Base-by-base conservation (phyloP, 2,888 invertebrate species). In the Cheiracanthium punctorium region DNA sequence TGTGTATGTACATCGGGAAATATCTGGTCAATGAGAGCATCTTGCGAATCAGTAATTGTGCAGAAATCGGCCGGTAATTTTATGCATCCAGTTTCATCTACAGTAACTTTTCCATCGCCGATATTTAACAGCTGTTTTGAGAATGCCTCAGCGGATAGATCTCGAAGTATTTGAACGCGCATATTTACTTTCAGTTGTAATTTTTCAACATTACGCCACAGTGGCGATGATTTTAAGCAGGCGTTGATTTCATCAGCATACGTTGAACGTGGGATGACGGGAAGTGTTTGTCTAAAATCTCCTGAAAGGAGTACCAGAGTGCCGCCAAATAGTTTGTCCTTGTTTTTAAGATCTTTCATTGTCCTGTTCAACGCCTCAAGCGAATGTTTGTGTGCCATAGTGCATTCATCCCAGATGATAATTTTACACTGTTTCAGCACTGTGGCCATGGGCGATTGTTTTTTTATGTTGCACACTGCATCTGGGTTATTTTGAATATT, bases 251-350 rank as follows among this genome's bases (percentile, higher is more conserved):
- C 81, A 67, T 89, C 89, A 41, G 77, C 75, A 32, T 28, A 37
- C 20, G 80, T 88, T 65, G 88, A 89, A 52, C 88, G 24, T 17
- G 86, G 73, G n/a, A 88, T 74, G 10, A 81, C 80, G 14, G 88
- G 87, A 29, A 90, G 74, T 20, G 87, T 88, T 74, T 90, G 89
- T 69, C 89, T 52, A 70, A 89, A 89, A 76, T 90, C 87, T 10
- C 89, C 89, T 28, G 88, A 79, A 33, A 90, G 75, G 17, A 90
- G 8, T 0, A 89, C 64, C 17, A 28, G 17, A 0, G 37, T 17
- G 1, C 65, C 80, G 8, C 72, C 72, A 48, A 72, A 48, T 12
- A 72, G n/a, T n/a, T 8, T 0, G 0, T 64, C 12, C 17, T 64
- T 65, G 69, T 32, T 32, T 79, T 48, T 17, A 0, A 75, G 5